Percentiles rank a stretch among this genome's conserved stretches.
Conservation (phyloP, 2,113 vertebrate species). For the Sinocyclocheilus anshuiensis region DNA sequence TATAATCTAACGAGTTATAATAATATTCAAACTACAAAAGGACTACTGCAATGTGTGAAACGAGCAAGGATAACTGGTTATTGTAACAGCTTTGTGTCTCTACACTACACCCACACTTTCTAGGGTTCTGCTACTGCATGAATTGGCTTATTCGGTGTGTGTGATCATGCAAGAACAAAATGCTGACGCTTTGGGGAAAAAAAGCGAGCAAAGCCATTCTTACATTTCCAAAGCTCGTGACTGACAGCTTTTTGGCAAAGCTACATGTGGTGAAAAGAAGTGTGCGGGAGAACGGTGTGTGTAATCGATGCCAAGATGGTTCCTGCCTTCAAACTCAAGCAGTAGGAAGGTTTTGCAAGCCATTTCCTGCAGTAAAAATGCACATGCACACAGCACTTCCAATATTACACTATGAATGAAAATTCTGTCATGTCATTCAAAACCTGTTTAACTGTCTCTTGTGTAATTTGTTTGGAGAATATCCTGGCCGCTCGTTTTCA, state of each 20-base stretch:
- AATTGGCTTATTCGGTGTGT: neutral
- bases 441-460: neutral
- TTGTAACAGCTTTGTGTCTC: neutral
- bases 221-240: neutral
- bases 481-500: neutral
- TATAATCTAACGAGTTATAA: neutral
- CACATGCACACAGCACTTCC: neutral
- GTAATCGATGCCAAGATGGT: slow-evolving; percentile 2
- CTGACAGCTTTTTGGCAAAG: slow-evolving; percentile 7
- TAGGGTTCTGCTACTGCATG: slow-evolving; percentile 5
- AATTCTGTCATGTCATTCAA: neutral
- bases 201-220: neutral
- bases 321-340: neutral
- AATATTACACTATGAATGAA: neutral
- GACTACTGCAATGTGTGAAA: neutral
- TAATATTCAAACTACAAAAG: neutral
- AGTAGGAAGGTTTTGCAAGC: neutral
- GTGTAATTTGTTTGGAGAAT: neutral
- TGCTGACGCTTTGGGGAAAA: neutral
- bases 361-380: neutral
- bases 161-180: slow-evolving; percentile 10
- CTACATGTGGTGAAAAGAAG: neutral
- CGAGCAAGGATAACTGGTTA: neutral
- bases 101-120: neutral
- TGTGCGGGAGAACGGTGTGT: neutral